Evolutionary conservation across 2,113 vertebrate species (phyloP).

Genomic region (Grammomys surdaster): DNA sequence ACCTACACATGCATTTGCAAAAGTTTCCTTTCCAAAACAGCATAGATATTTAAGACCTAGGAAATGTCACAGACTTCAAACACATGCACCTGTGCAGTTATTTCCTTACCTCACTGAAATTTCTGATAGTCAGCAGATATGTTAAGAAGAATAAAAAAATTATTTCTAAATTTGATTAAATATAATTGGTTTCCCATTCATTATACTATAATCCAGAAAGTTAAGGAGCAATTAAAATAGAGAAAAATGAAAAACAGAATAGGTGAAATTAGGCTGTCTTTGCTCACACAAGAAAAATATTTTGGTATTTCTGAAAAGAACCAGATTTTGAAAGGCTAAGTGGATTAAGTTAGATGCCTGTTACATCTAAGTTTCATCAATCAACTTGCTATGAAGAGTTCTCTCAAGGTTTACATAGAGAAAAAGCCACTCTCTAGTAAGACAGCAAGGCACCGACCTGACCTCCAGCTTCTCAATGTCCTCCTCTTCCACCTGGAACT

Average conservation of each 20-base stretch:
- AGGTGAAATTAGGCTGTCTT: slow-evolving; percentile 31
- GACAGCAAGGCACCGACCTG: slow-evolving; percentile 88
- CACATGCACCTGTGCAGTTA: slow-evolving; percentile 87
- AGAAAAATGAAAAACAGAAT: slow-evolving; percentile 45
- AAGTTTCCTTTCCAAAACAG: slow-evolving; percentile 76
- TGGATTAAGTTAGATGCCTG: slow-evolving; percentile 57
- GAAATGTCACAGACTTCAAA: slow-evolving; percentile 83
- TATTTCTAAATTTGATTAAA: slow-evolving; percentile 87
- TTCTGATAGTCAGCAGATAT: slow-evolving; percentile 90
- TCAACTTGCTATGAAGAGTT: slow-evolving; percentile 38
- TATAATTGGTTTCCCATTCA: slow-evolving; percentile 80
- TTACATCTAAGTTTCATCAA: slow-evolving; percentile 49
- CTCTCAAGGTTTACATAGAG: slow-evolving; percentile 35
- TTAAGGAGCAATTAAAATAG: slow-evolving; percentile 67
- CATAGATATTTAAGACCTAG: slow-evolving; percentile 80
- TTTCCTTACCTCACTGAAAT: slow-evolving; percentile 91
- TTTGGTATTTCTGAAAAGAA: slow-evolving; percentile 55
- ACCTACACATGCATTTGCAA: slow-evolving; percentile 86
- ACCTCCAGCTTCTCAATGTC: slow-evolving; percentile 99
- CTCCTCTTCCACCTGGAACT: slow-evolving; percentile 98
- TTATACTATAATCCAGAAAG: slow-evolving; percentile 72
- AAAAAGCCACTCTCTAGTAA: slow-evolving; percentile 23
- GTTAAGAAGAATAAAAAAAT: slow-evolving; percentile 88
- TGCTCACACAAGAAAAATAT: slow-evolving; percentile 60
- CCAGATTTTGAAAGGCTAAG: slow-evolving; percentile 42